These are phyloP conservation scores for Xyrauchen texanus DNA, from an alignment of 2,113 vertebrate species.

Conservation along the genomic window DNA sequence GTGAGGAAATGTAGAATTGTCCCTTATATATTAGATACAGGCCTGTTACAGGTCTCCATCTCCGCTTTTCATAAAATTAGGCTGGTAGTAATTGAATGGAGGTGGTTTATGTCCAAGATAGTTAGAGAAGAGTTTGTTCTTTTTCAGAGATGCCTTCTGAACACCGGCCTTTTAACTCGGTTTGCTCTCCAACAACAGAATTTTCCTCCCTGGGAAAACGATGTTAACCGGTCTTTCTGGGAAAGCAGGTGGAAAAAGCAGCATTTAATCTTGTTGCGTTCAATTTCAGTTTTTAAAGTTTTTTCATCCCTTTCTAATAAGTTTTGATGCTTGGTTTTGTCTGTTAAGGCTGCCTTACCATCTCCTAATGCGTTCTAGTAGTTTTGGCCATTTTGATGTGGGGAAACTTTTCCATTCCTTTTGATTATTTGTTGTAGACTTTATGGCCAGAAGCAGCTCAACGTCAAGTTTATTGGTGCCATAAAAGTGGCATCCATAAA, in stretches of 20 bases:
- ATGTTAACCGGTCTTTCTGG: conserved; percentile 55
- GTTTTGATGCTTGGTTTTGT: conserved; percentile 20
- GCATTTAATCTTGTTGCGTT: conserved; percentile 56
- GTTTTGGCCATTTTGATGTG: conserved; percentile 9
- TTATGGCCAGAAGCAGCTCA: neutral
- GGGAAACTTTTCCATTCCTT: neutral
- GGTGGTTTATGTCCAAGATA: conserved; percentile 47
- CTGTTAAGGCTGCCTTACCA: conserved; percentile 24
- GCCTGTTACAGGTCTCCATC: conserved; percentile 47
- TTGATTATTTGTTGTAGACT: conserved; percentile 6
- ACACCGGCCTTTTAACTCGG: conserved; percentile 51
- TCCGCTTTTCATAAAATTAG: conserved; percentile 56
- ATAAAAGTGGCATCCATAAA: conserved; percentile 50
- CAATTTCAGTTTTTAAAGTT: conserved; percentile 50
- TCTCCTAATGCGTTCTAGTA: neutral
- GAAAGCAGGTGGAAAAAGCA: conserved; percentile 55
- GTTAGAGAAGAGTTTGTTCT: conserved; percentile 54
- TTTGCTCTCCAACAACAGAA: conserved; percentile 59
- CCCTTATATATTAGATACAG: conserved; percentile 52
- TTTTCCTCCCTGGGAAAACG: conserved; percentile 57
- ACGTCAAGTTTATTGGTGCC: conserved; percentile 14
- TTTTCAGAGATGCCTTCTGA: conserved; percentile 45
- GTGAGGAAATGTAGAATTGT: conserved; percentile 49
- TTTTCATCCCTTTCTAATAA: neutral
- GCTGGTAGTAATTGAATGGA: conserved; percentile 54